Evolutionary conservation across 2,113 vertebrate genomes (phyloP), one percentile per base, ranked within the genome.

Genomic region (Australoheros scitulus): DNA sequence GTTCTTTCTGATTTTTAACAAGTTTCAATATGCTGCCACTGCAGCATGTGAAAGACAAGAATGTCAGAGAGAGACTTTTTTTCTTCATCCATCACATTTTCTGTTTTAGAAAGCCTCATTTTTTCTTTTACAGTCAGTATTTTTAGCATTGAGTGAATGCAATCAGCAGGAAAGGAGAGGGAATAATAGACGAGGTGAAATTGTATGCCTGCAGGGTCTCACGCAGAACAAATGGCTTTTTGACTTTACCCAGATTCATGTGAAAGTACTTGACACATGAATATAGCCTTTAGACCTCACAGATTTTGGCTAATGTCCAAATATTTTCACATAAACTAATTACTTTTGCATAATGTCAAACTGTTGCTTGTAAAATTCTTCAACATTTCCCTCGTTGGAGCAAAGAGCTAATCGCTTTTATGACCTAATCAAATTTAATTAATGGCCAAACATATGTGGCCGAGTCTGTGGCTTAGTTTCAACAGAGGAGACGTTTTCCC

Each of bases 21-120:
- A 20, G 65, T 72, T 72, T 0, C 68, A 24, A 61, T 43, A 24
- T 36, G 24, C 60, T 63, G 59, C 22, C 11, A 29, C 34, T 41
- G 43, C 32, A 6, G 32, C 6, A n/a, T n/a, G n/a, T n/a, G n/a
- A n/a, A n/a, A n/a, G n/a, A n/a, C n/a, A 15, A 36, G 58, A 3
- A 38, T 11, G 24, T 52, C 34, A 32, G 11, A 29, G 11, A 29
- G 34, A 36, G 3, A 2, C 34, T 34, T 59, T 50, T 70, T 55
- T 26, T 24, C 65, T 52, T 38, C 41, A 10, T 24, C 18, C 18
- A 22, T 38, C 20, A 78, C 63, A n/a, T 55, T 72, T 72, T 72
- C 17, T 5, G 11, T n/a, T 72, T 72, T 32, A 32, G 2, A 72
- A 52, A 72, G 11, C 32, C 0, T 72, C 6, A 3, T 0, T 52